Conservation (phyloP, 2,113 vertebrate genomes). For the Anser brachyrhynchus region DNA sequence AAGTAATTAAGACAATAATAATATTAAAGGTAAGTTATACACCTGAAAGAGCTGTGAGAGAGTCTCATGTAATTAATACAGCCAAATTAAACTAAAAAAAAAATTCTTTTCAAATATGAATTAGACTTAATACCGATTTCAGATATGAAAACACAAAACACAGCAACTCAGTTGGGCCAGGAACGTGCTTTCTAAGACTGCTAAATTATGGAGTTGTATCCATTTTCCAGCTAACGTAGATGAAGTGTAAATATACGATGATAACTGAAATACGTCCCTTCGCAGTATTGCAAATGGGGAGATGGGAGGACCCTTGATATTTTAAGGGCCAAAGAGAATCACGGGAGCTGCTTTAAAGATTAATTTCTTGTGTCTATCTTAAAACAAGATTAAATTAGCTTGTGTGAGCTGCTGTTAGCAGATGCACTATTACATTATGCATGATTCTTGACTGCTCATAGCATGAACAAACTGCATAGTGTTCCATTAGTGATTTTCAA, state of each 20-base stretch:
- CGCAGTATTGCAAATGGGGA: conserved; percentile 59
- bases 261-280: conserved; percentile 56
- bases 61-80: not conserved
- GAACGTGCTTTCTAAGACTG: conserved; percentile 35
- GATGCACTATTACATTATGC: conserved; percentile 79
- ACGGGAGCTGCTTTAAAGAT: conserved; percentile 74
- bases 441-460: conserved; percentile 75
- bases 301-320: conserved; percentile 53
- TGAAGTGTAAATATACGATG: conserved; percentile 49
- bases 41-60: not conserved
- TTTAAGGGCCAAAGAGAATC: conserved; percentile 66
- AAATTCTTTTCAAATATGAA: not conserved
- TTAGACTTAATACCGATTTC: conserved; percentile 7
- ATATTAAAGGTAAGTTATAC: not conserved
- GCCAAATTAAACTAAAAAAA: not conserved
- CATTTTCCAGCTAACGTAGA: conserved; percentile 67
- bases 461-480: conserved; percentile 67
- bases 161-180: not conserved
- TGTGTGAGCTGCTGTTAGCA: conserved; percentile 73
- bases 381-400: conserved; percentile 74
- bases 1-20: not conserved
- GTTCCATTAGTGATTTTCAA: conserved; percentile 82
- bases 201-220: conserved; percentile 45
- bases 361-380: conserved; percentile 76
- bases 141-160: not conserved